Conservation (phyloP, 2,113 vertebrate species). For the Lophura nycthemera region DNA sequence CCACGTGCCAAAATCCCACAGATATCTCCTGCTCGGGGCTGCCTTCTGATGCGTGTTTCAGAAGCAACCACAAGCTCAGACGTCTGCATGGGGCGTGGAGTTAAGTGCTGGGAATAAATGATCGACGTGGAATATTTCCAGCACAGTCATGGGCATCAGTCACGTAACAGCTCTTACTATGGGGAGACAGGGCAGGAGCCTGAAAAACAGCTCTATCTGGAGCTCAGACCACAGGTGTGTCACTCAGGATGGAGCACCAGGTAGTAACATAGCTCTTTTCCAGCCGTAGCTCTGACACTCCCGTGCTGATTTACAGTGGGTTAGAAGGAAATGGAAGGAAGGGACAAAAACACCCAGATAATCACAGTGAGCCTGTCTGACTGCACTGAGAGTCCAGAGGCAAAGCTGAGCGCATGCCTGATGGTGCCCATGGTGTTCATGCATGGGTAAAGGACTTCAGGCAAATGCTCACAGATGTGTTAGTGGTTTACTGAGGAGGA, state of each 20-base stretch:
- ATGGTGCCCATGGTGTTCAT: neutral
- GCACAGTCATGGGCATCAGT: neutral
- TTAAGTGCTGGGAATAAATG: neutral
- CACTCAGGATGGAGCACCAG: neutral
- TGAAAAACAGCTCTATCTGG: neutral
- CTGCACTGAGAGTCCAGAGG: neutral
- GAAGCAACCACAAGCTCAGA: slow-evolving; percentile 7
- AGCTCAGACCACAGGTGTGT: neutral
- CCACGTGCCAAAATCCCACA: neutral
- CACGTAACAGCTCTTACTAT: neutral
- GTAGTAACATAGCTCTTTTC: neutral
- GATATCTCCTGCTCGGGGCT: neutral
- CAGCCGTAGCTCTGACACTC: neutral
- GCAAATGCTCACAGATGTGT: neutral
- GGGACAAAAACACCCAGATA: neutral
- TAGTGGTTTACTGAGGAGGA: slow-evolving; percentile 28
- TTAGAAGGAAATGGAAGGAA: neutral
- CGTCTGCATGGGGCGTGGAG: neutral
- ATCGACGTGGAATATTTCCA: neutral
- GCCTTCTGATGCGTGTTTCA: neutral
- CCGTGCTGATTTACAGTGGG: neutral
- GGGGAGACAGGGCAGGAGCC: neutral
- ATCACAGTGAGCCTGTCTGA: neutral
- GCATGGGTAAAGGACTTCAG: neutral
- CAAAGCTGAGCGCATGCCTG: rapidly evolving